Conservation (phyloP, 1,140 invertebrate species). For the Nasonia longicornis region DNA sequence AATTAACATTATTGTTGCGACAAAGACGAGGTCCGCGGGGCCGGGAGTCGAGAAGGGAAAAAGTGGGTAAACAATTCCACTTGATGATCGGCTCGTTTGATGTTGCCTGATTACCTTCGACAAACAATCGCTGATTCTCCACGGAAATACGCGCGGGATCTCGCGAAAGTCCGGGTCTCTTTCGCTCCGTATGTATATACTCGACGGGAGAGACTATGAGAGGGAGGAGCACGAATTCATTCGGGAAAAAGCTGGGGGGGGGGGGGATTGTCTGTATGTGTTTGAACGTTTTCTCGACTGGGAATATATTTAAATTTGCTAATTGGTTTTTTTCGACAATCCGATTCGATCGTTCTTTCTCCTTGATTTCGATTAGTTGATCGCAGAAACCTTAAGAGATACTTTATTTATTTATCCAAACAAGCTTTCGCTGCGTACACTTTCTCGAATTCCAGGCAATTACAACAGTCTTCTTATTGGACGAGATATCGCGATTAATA, state of each 20-base stretch:
- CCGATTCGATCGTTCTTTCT: background rate
- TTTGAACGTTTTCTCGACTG: slow-evolving; percentile 13
- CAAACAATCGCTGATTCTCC: slow-evolving; percentile 67
- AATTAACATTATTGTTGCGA: slow-evolving; percentile 71
- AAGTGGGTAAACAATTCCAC: slow-evolving; percentile 67
- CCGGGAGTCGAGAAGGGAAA: slow-evolving; percentile 9
- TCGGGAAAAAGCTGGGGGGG: background rate
- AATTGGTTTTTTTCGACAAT: background rate
- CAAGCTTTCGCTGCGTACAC: too few species aligned
- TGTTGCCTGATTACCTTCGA: slow-evolving; percentile 68
- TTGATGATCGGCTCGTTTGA: slow-evolving; percentile 71
- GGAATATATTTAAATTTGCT: background rate
- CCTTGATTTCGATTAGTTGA: background rate
- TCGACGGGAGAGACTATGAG: too few species aligned
- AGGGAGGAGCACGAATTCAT: background rate
- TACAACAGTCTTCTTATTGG: too few species aligned
- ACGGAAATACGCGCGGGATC: slow-evolving; percentile 51
- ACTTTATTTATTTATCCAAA: too few species aligned
- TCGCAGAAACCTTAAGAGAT: too few species aligned
- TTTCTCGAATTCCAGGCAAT: too few species aligned
- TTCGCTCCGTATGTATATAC: background rate
- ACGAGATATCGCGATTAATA: background rate
- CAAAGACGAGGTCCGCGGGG: slow-evolving; percentile 57
- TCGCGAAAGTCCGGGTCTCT: background rate
- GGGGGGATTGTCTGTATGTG: background rate